phyloP scores from a whole-genome alignment of 2,888 invertebrate species.

The Drosophila greeni region DNA sequence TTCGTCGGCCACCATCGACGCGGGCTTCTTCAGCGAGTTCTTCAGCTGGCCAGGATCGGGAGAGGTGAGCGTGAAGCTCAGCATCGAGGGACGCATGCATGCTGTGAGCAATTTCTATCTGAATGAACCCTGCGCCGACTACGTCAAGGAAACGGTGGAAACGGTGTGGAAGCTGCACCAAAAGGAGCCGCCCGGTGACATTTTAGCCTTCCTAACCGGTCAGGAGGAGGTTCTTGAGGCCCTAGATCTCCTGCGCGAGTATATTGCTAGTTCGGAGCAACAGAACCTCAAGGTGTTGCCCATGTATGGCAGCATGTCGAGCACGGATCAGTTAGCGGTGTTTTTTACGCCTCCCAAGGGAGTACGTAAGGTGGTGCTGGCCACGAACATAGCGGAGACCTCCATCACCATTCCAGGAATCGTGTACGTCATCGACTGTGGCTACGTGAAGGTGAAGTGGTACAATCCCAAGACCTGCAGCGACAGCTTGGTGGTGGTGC shows the following conservation, averaged over 20 bases:
- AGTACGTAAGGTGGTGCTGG: slow-evolving; percentile 92
- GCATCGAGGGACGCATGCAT: slow-evolving; percentile 92
- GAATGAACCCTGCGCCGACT: slow-evolving; percentile 92
- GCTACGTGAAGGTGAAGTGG: slow-evolving; percentile 96
- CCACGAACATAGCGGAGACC: slow-evolving; percentile 98
- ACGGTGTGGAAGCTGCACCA: slow-evolving; percentile 93
- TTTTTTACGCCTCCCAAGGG: slow-evolving; percentile 86
- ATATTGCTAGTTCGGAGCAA: slow-evolving; percentile 80
- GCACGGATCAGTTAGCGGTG: slow-evolving; percentile 88
- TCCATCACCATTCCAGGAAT: slow-evolving; percentile 97
- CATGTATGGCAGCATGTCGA: slow-evolving; percentile 94
- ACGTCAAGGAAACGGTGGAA: slow-evolving; percentile 92
- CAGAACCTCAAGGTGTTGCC: slow-evolving; percentile 85
- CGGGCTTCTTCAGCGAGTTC: slow-evolving; percentile 89
- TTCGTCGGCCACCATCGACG: slow-evolving; percentile 97
- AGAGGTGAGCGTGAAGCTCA: slow-evolving; percentile 87
- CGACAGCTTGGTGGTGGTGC: slow-evolving; percentile 89
- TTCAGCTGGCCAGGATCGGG: slow-evolving; percentile 81
- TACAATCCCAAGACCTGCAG: slow-evolving; percentile 91
- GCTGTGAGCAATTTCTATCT: slow-evolving; percentile 92
- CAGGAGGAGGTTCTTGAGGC: slow-evolving; percentile 95
- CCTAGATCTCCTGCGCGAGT: slow-evolving; percentile 82
- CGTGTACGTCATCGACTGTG: slow-evolving; percentile 95
- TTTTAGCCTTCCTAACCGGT: slow-evolving; percentile 95
- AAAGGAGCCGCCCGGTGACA: slow-evolving; percentile 88